Base-by-base conservation (phyloP, 1,140 invertebrate species). In the Papilio dardanus region DNA sequence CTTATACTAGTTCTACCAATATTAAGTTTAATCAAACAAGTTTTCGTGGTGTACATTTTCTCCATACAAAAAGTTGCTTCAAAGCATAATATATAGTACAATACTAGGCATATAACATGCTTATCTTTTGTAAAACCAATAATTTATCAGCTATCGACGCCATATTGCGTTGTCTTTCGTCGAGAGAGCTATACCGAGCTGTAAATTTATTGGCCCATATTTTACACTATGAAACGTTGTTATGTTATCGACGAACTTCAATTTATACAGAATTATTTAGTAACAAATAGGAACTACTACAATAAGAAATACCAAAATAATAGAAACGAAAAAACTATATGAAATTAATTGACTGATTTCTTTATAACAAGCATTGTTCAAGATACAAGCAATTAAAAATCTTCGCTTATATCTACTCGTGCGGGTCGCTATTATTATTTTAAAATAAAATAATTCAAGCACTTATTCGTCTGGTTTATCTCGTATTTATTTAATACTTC, bases 171-270 rank as follows among this genome's bases (percentile, higher is more conserved):
- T 54, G 21, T 54, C 50, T 54, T 54, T 54, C 50, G 21, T 24
- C 50, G 21, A 54, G 50, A 54, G 50, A 24, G 50, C 50, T 21
- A 10, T 54, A 54, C 50, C 24, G 50, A 54, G 21, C 21, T 54
- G 21, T 16, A 54, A 54, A 54, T 54, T 54, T 54, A 54, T 54
- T 54, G 50, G 19, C 8, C 21, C 50, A 54, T 54, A 54, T 54
- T 54, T 54, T 54, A 54, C 50, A 54, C 50, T 54, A 54, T 54
- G 50, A 54, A 54, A 24, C 50, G 50, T 54, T 46, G 42, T 46
- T 54, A 54, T 24, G 50, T 54, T 54, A 54, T 54, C 50, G 8
- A 54, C 50, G 24, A 54, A 54, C 21, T 54, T 54, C n/a, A 54
- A 54, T 54, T 54, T 54, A 54, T 54, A 54, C 21, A 24, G 21